Evolutionary conservation across 2,113 vertebrate genomes (phyloP).

Genomic region (Triplophysa dalaica): DNA sequence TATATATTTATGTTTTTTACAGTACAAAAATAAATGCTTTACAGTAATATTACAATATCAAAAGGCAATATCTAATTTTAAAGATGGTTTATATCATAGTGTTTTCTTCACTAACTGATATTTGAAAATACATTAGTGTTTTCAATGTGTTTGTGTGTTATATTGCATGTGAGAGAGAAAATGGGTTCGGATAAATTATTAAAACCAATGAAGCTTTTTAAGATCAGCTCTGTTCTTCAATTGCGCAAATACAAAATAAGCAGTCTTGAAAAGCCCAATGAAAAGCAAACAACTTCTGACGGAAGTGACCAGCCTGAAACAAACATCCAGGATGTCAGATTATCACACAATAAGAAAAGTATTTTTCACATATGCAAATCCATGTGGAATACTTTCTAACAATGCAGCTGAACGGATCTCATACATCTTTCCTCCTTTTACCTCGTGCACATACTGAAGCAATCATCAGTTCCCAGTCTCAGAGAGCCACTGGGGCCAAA

Average conservation of each 20-base stretch:
- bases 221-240: background rate
- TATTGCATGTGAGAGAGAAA: too few relatives aligned
- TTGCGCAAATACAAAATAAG: background rate
- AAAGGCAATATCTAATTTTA: too few relatives aligned
- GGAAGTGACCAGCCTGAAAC: background rate
- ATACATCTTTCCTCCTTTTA: conserved; percentile 4
- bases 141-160: too few relatives aligned
- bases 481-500: conserved; percentile 37
- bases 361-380: background rate
- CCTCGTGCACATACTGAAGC: conserved; percentile 32
- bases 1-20: too few relatives aligned
- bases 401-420: conserved; percentile 25
- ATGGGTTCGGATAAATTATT: too few relatives aligned
- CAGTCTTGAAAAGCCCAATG: too few relatives aligned
- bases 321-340: conserved; percentile 7
- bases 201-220: too few relatives aligned
- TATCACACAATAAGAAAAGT: conserved; percentile 9
- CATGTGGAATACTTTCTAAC: background rate
- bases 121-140: too few relatives aligned
- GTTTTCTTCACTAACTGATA: too few relatives aligned
- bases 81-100: too few relatives aligned
- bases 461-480: conserved; percentile 36
- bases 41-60: too few relatives aligned
- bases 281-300: background rate
- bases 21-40: too few relatives aligned